phyloP scores from a whole-genome alignment of 2,113 vertebrate genomes.

The Thinocorus orbignyianus region DNA sequence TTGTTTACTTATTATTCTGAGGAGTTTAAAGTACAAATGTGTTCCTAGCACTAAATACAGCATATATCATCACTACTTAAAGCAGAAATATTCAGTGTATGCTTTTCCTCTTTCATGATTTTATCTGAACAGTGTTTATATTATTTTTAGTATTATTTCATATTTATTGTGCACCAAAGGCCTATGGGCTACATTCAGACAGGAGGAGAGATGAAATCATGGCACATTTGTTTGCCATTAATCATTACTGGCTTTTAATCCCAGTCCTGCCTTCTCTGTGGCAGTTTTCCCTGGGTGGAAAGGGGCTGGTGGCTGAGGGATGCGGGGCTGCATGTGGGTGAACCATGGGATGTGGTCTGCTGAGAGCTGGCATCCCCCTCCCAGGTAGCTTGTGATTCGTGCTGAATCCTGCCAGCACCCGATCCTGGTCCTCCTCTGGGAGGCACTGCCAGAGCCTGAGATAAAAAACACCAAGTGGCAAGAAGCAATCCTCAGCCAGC shows the following conservation, averaged over 20 bases:
- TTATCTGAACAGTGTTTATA: not conserved
- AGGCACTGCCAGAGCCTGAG: not conserved
- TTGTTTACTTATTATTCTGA: not conserved
- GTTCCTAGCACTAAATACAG: not conserved
- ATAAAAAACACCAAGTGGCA: not conserved
- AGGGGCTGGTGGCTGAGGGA: not conserved
- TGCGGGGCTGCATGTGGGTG: rapidly evolving
- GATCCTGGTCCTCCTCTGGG: not conserved
- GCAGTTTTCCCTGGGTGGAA: not conserved
- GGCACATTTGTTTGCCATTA: not conserved
- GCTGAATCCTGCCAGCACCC: not conserved
- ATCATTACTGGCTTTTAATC: not conserved
- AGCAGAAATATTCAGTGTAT: not conserved
- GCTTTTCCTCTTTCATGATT: not conserved
- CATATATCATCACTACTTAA: not conserved
- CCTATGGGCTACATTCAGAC: not conserved
- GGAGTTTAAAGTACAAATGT: not conserved
- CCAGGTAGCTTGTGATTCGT: not conserved
- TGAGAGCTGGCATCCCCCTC: not conserved
- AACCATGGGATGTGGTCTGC: not conserved
- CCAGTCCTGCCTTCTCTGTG: not conserved
- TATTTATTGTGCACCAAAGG: not conserved
- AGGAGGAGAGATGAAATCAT: not conserved
- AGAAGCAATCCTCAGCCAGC: not conserved
- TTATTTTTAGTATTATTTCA: not conserved